Evolutionary conservation across 1,140 invertebrate genomes (phyloP), one percentile per base, ranked within the genome.

Genomic region (Caerostris darwini): DNA sequence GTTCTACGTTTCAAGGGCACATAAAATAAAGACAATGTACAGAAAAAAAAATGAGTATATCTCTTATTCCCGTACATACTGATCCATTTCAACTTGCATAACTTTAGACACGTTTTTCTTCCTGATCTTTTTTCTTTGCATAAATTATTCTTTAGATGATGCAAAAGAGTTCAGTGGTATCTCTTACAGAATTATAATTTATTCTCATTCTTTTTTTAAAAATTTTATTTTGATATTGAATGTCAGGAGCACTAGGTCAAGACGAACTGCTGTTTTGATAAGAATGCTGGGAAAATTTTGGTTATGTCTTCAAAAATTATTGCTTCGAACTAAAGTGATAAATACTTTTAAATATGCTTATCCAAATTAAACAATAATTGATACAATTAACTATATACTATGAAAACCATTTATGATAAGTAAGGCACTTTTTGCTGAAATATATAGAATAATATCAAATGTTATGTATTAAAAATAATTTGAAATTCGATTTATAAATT

Each of bases 121-220:
- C 71, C 71, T 77, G 71, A 53, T 77, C 34, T 77, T 77, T 77
- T 77, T 77, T 77, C 34, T 77, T 77, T 5, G 71, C 71, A 77
- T 77, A 77, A 77, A 77, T 77, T 77, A 77, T 77, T 8, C 34
- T 14, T 77, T 50, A 5, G 71, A 50, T 53, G 71, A 77, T 50
- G 71, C 71, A 77, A 77, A 34, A 50, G 53, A 53, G 71, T 77
- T 77, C 71, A 77, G 19, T 77, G 50, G 53, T 12, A 77, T 77
- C 53, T 77, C 71, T 77, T 77, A 50, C 10, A 77, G 53, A 50
- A 77, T 12, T 77, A 5, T 77, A 8, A 14, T 77, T 50, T 50
- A 34, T 50, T 12, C 53, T 10, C 53, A 12, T 7, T 77, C 34
- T 50, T 5, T 12, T 34, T 34, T 77, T 1, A 34, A 34, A 34